Base-by-base conservation (phyloP, 2,113 vertebrate genomes). In the Pantherophis guttatus region DNA sequence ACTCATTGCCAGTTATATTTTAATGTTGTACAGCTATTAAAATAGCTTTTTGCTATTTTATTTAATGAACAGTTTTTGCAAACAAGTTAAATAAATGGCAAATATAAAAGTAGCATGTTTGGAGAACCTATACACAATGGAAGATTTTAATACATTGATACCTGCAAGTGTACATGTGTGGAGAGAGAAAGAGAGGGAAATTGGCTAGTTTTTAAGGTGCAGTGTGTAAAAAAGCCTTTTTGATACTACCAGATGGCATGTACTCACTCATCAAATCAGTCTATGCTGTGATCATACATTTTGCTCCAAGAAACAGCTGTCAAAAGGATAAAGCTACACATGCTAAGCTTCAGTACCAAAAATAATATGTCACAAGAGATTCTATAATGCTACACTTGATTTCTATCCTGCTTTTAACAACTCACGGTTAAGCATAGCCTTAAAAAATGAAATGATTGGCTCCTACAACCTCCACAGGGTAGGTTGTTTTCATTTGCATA, bases 191-290 rank as follows among this genome's bases (percentile, higher is more conserved):
- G 0, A 75, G 59, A 94, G 91, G 95, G 88, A 89, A 70, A 70
- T 12, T 95, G 91, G n/a, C 52, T 88, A 29, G 94, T 95, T 93
- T 91, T 39, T 94, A 88, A 92, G 90, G 94, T 92, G 94, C 92
- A 39, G 81, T 93, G 88, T 93, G 24, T 52, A 57, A 88, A 94
- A 94, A 95, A 88, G 55, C 70, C 59, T 44, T 92, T 95, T 70
- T 87, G 39, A 23, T 92, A 95, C 94, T 95, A 96, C 94, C 95
- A 97, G 97, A 95, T 97, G 96, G 96, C 96, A 95, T 86, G 87
- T 93, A 44, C 75, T 96, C 94, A 53, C 75, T 96, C 87, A 93
- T 96, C 95, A 94, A 88, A 95, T 48, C 95, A 94, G 90, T 65
- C 92, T 91, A 0, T 50, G 1, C 26, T 93, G 87, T 1, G 1